Conservation (phyloP, 2,888 invertebrate species). For the Hermaeophaga mercurialis region DNA sequence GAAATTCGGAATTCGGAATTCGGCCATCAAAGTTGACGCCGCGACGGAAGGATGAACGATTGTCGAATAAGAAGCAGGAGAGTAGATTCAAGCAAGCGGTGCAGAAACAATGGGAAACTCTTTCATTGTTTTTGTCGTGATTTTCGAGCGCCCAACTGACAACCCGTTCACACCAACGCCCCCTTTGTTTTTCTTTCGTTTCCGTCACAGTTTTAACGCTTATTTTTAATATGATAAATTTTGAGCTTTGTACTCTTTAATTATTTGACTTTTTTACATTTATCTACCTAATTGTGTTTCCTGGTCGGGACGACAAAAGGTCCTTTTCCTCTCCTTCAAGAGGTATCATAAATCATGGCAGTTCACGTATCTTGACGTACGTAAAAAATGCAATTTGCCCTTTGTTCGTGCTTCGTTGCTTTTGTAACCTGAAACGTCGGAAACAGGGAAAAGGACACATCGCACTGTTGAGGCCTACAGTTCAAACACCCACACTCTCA, state of each 20-base stretch:
- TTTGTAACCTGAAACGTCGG: constrained; percentile 51
- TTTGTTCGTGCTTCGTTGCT: constrained; percentile 47
- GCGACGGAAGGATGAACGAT: constrained; percentile 53
- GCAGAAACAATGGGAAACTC: constrained; percentile 55
- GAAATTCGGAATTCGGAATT: constrained; percentile 34
- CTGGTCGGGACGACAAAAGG: constrained; percentile 54
- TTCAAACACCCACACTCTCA: too few relatives aligned
- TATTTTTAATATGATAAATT: constrained; percentile 60
- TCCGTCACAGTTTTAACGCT: constrained; percentile 56
- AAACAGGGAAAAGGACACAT: constrained; percentile 11
- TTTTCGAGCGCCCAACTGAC: constrained; percentile 55
- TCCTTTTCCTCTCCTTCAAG: constrained; percentile 49
- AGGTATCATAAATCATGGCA: constrained; percentile 57
- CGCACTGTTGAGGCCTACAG: constrained; percentile 1
- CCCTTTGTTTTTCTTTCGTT: constrained; percentile 58
- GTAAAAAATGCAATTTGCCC: constrained; percentile 50
- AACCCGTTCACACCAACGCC: constrained; percentile 56
- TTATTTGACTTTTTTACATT: constrained; percentile 59
- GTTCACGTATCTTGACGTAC: constrained; percentile 50
- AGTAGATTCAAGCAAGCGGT: constrained; percentile 35
- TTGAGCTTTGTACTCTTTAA: constrained; percentile 59
- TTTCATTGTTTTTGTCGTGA: constrained; percentile 59
- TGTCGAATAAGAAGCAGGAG: constrained; percentile 42
- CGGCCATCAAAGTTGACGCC: constrained; percentile 43
- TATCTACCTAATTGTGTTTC: constrained; percentile 60